Evolutionary conservation across 2,113 vertebrate genomes (phyloP), one percentile per base, ranked within the genome.

Genomic region (Percopsis transmontana): DNA sequence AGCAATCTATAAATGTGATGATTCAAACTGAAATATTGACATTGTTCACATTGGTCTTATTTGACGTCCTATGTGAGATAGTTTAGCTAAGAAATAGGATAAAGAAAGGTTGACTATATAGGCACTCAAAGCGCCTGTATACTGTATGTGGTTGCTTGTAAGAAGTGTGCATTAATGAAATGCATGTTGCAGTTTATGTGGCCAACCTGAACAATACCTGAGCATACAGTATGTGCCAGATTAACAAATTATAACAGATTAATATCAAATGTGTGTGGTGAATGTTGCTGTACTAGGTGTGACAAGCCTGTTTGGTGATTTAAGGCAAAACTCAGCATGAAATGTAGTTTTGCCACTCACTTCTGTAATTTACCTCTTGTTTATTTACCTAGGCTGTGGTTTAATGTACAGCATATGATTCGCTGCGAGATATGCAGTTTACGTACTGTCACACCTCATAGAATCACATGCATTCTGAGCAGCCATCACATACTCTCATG

Each of bases 1-100:
- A 81, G 50, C 51, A 58, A 57, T 62, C 20, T 69, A 40, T 72
- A 1, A 12, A 15, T 42, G 27, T 50, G 61, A 40, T 80, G 70
- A 84, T 81, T 84, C 70, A 84, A 76, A 77, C 24, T 75, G 40
- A 75, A 70, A 85, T 72, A 82, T 68, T 54, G 62, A 38, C 55
- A 76, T 18, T 42, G 42, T 65, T 50, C 51, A 33, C 13, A 41
- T 60, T 47, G 73, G 73, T 73, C 44, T 70, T 12, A 13, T 9
- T 18, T 65, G 27, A 71, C 58, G 58, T 65, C 51, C 39, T 59
- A 18, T 27, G 10, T 24, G 53, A 50, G 13, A 2, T 2, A 58
- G 82, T 10, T 21, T 2, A 80, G 68, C 68, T 38, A 18, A 79
- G 27, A 33, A 33, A 33, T 33, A 33, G 27, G 27, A 33, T 33